A percentile compares a stretch with the other conserved stretches of the same genome.
Conservation (phyloP, 2,113 vertebrate genomes). For the Cyphomyrus discorhynchus region DNA sequence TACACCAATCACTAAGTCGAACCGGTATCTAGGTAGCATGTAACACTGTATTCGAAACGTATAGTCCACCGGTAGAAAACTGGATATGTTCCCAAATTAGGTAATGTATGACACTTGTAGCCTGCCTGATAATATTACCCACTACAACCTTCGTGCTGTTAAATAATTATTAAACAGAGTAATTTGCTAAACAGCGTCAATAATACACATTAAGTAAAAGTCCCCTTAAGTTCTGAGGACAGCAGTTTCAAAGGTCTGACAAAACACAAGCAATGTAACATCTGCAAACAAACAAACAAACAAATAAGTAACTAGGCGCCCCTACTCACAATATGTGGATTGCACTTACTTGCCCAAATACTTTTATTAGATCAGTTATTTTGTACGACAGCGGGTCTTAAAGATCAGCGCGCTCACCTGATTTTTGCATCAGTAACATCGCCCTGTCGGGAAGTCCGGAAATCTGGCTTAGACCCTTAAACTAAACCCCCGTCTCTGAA, state of each 20-base stretch:
- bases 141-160: not conserved
- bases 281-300: not conserved
- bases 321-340: not conserved
- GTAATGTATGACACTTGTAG: not conserved
- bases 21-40: not conserved
- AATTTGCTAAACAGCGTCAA: not conserved
- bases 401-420: conserved; percentile 8
- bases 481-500: not conserved
- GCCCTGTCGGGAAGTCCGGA: not conserved
- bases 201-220: not conserved
- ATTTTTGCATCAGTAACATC: conserved; percentile 6
- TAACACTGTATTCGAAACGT: not conserved
- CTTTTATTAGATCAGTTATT: not conserved
- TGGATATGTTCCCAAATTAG: not conserved
- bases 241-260: not conserved
- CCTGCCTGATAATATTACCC: not conserved
- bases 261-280: not conserved
- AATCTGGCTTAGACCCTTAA: not conserved
- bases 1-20: not conserved
- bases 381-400: not conserved
- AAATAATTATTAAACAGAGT: not conserved
- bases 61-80: not conserved
- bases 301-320: not conserved
- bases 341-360: not conserved
- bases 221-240: not conserved